phyloP scores from a whole-genome alignment of 1,140 invertebrate genomes.

The Neocloeon triangulifer region DNA sequence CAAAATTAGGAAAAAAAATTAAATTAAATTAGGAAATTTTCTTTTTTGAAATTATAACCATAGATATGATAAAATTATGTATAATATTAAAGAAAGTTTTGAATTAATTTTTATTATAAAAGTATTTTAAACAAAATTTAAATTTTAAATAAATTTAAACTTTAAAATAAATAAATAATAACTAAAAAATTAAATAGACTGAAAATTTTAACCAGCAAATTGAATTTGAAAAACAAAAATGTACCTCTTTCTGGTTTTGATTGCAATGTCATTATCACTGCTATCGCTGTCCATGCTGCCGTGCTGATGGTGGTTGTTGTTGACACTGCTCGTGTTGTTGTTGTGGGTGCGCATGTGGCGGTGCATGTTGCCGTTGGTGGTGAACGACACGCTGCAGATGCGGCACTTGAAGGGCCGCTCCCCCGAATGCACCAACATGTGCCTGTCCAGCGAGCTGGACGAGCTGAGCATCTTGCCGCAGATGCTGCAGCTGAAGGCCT shows the following conservation, averaged over 20 bases:
- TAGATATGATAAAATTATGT: neutral
- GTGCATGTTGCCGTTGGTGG: conserved; percentile 75
- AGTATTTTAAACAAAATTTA: too few relatives aligned
- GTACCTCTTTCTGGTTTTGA: neutral
- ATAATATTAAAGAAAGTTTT: conserved; percentile 1
- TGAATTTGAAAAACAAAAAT: too few relatives aligned
- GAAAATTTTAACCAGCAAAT: neutral
- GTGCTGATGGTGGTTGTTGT: conserved; percentile 17
- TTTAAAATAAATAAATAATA: too few relatives aligned
- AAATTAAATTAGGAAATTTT: too few relatives aligned
- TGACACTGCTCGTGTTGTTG: conserved; percentile 7
- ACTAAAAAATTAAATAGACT: too few relatives aligned
- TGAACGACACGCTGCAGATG: conserved; percentile 58
- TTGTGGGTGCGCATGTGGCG: conserved; percentile 54
- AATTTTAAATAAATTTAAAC: too few relatives aligned
- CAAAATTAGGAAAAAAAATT: too few relatives aligned
- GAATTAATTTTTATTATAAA: neutral
- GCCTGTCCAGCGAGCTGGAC: conserved; percentile 49
- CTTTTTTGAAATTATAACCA: too few relatives aligned
- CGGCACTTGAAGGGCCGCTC: conserved; percentile 56
- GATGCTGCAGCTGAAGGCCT: conserved; percentile 24
- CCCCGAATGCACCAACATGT: conserved; percentile 50
- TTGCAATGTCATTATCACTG: conserved; percentile 1
- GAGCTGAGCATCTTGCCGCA: conserved; percentile 38
- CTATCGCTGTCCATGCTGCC: conserved; percentile 15